A percentile compares a stretch with the other conserved stretches of the same genome.
These are phyloP conservation scores for Araneus ventricosus DNA, from an alignment of 1,140 invertebrate genomes.

Conservation along the genomic window DNA sequence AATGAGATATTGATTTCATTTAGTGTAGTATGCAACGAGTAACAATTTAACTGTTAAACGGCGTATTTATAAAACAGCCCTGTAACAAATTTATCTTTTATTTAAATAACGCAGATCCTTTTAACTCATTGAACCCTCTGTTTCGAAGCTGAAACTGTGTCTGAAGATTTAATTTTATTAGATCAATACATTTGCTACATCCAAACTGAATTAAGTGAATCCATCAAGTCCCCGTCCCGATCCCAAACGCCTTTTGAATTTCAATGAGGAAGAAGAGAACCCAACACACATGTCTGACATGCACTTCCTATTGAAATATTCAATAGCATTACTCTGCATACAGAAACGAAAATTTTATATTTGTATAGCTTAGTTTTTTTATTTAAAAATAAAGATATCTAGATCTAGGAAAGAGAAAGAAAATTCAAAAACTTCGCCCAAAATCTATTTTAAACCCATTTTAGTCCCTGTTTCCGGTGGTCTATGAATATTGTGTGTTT, in stretches of 20 bases:
- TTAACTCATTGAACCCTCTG: no score
- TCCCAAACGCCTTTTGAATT: background rate
- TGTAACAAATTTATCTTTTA: no score
- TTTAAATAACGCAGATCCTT: no score
- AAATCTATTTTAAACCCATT: constrained; percentile 12
- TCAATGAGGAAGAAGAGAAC: background rate
- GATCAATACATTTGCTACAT: background rate
- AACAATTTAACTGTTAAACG: no score
- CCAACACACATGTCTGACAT: background rate
- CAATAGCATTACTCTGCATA: background rate
- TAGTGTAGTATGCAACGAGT: no score
- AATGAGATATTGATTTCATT: no score
- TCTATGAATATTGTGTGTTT: background rate
- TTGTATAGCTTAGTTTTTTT: no score
- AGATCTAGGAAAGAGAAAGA: no score
- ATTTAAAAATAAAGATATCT: no score
- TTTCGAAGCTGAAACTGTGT: background rate
- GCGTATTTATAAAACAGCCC: no score
- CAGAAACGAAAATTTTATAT: background rate
- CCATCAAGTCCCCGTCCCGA: background rate
- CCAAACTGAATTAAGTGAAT: background rate
- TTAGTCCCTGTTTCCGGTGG: background rate
- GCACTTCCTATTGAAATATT: background rate
- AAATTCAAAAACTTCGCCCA: background rate
- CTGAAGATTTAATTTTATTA: constrained; percentile 1